Evolutionary conservation across 2,113 vertebrate genomes (phyloP).

Genomic region (Ictidomys tridecemlineatus): DNA sequence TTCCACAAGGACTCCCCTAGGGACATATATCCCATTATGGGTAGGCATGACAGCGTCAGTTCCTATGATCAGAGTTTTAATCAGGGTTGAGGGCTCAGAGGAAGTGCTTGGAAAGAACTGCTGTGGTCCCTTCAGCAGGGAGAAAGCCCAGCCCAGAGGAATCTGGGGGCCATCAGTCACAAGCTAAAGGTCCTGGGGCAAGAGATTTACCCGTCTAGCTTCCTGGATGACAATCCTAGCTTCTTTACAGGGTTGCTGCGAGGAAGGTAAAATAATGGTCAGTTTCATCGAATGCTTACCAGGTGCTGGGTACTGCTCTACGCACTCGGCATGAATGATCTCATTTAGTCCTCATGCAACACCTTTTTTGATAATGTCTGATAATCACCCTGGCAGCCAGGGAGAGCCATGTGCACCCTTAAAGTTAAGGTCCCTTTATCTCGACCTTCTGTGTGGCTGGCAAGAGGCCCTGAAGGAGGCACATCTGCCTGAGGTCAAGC

Average conservation of each 20-base stretch:
- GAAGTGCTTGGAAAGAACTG: not conserved
- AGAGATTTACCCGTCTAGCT: not conserved
- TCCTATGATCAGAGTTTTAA: not conserved
- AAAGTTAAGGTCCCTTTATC: not conserved
- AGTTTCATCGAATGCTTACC: not conserved
- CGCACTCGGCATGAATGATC: not conserved
- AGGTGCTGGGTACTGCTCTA: not conserved
- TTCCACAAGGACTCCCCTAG: not conserved
- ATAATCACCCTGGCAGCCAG: not conserved
- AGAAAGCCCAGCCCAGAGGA: not conserved
- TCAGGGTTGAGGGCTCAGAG: not conserved
- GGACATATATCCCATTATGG: not conserved
- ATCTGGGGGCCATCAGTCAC: not conserved
- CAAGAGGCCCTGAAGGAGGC: not conserved
- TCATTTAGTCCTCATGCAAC: not conserved
- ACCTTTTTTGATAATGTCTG: not conserved
- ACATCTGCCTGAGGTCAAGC: not conserved
- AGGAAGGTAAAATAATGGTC: not conserved
- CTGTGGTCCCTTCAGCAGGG: not conserved
- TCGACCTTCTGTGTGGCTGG: constrained; percentile 1
- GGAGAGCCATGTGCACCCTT: not conserved
- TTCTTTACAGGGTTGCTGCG: not conserved
- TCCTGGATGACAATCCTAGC: not conserved
- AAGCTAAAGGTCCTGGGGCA: not conserved
- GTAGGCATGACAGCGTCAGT: not conserved